These are phyloP conservation scores for Scaptomyza flava DNA, from an alignment of 2,888 invertebrate genomes.

Conservation along the genomic window DNA sequence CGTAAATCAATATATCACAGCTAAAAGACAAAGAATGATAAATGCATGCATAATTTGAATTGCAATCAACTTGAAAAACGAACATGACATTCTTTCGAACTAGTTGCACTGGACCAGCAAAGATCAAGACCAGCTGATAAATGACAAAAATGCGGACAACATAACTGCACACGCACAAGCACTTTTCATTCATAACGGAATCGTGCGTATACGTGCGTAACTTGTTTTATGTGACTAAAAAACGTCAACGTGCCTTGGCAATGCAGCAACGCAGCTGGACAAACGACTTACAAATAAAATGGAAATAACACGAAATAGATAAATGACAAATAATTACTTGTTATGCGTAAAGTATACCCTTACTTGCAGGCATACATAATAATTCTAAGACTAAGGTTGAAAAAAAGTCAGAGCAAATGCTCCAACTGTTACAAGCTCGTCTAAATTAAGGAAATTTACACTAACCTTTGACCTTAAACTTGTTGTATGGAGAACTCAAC, in stretches of 20 bases:
- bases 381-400: too few species aligned
- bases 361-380: neutral
- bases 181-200: conserved; percentile 59
- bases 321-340: neutral
- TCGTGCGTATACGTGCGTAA: conserved; percentile 71
- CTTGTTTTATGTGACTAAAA: conserved; percentile 49
- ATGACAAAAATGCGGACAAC: conserved; percentile 26
- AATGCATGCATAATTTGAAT: neutral
- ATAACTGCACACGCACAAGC: conserved; percentile 30
- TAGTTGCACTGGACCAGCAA: conserved; percentile 2
- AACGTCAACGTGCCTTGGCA: conserved; percentile 48
- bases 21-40: neutral
- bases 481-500: too few species aligned
- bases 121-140: conserved; percentile 12
- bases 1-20: neutral
- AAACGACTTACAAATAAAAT: conserved; percentile 7
- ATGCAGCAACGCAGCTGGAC: conserved; percentile 18
- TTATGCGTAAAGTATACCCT: neutral
- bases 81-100: conserved; percentile 26
- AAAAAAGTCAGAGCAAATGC: too few species aligned
- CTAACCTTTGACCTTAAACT: too few species aligned
- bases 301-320: neutral
- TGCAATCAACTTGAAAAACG: conserved; percentile 40
- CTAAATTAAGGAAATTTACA: too few species aligned
- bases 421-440: too few species aligned